Evolutionary conservation across 2,797 vertebrate species (phyloP).

Genomic region (Uromys caudimaculatus): DNA sequence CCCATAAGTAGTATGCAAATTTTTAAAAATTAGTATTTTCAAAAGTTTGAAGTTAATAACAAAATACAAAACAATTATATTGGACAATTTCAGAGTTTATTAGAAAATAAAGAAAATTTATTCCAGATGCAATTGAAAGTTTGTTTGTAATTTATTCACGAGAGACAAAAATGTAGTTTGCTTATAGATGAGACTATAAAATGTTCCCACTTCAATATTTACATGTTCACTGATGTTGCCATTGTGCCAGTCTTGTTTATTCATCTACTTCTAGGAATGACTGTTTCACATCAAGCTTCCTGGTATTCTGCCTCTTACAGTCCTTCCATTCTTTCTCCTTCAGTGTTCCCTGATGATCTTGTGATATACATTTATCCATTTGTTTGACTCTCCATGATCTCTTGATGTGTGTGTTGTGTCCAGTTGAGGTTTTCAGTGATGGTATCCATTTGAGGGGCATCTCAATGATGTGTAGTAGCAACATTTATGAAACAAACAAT

Average conservation of each 20-base stretch:
- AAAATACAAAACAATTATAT: constrained; percentile 7
- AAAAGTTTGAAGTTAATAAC: neutral
- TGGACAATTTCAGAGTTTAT: neutral
- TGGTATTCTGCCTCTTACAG: neutral
- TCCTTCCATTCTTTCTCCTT: neutral
- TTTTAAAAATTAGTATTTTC: neutral
- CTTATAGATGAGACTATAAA: no score
- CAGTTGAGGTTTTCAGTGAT: neutral
- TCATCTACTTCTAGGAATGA: neutral
- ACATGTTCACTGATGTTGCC: no score
- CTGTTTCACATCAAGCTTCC: neutral
- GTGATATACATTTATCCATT: neutral
- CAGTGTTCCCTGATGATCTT: no score
- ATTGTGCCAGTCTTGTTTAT: neutral
- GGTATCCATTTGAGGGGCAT: neutral
- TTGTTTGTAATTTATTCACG: neutral
- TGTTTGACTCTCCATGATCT: neutral
- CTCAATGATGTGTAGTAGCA: neutral
- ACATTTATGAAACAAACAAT: neutral
- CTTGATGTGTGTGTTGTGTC: neutral
- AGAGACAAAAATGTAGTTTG: neutral
- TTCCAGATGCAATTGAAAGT: neutral
- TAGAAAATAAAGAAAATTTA: constrained; percentile 27
- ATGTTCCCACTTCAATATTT: neutral
- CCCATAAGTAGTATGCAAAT: neutral